phyloP scores from a whole-genome alignment of 2,888 invertebrate genomes.

The Dryocosmus kuriphilus region DNA sequence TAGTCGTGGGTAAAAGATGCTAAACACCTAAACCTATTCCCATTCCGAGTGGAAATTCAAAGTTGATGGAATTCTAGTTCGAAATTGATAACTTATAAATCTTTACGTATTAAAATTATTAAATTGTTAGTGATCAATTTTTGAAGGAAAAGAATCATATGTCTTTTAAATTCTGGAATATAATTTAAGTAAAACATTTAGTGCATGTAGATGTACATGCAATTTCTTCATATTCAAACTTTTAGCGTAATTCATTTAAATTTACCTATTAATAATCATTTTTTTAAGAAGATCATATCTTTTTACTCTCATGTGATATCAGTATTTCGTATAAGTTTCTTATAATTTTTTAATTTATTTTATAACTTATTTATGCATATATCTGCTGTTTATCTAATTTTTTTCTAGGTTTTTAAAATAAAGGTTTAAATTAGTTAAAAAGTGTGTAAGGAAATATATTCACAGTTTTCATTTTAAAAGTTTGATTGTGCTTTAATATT shows the following conservation, averaged over 20 bases:
- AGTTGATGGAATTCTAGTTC: background rate
- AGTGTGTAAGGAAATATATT: background rate
- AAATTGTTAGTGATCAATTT: background rate
- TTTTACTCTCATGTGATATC: background rate
- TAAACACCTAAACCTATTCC: background rate
- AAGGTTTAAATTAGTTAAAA: background rate
- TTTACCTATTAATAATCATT: background rate
- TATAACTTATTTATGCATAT: background rate
- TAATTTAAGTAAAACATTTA: background rate
- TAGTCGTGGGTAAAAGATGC: conserved; percentile 22
- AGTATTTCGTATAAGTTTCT: background rate
- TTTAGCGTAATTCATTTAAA: background rate
- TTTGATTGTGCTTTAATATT: no score
- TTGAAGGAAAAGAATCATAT: background rate
- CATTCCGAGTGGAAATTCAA: conserved; percentile 25
- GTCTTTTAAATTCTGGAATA: background rate
- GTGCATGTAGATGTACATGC: background rate
- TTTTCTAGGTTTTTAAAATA: background rate
- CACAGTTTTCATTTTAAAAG: no score
- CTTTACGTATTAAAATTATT: background rate
- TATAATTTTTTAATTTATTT: background rate
- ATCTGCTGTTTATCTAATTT: background rate
- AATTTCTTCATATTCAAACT: background rate
- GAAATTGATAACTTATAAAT: background rate
- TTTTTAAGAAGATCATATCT: background rate